phyloP scores from a whole-genome alignment of 2,797 vertebrate genomes.

The Heterohyrax brucei region DNA sequence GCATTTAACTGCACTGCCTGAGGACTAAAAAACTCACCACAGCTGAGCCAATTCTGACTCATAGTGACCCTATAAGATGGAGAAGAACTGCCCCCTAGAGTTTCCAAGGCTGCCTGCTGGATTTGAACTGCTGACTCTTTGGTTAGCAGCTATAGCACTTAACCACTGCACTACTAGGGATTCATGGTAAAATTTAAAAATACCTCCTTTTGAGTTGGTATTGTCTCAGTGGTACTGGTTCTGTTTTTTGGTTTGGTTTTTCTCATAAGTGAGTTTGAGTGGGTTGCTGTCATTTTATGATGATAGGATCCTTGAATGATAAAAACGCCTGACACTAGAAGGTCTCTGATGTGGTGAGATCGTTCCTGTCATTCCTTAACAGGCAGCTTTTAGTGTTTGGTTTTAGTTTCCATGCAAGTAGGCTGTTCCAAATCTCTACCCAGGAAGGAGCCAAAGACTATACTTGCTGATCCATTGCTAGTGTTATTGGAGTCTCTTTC shows the following conservation, averaged over 20 bases:
- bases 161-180: no score
- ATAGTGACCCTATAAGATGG: no score
- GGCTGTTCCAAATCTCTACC: background rate
- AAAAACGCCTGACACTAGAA: background rate
- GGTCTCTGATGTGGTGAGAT: background rate
- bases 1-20: background rate
- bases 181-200: background rate
- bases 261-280: background rate
- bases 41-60: no score
- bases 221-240: no score
- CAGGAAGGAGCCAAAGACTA: background rate
- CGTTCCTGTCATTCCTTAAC: background rate
- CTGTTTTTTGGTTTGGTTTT: no score
- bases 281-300: background rate
- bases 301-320: background rate
- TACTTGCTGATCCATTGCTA: background rate
- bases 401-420: background rate
- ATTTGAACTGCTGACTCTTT: no score
- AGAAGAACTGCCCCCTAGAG: no score
- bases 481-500: background rate
- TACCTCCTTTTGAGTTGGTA: background rate
- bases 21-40: background rate
- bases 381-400: background rate
- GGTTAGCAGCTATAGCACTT: no score
- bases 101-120: no score